These are phyloP conservation scores for Tangara arthus DNA, from an alignment of 2,797 vertebrate species.

Conservation along the genomic window DNA sequence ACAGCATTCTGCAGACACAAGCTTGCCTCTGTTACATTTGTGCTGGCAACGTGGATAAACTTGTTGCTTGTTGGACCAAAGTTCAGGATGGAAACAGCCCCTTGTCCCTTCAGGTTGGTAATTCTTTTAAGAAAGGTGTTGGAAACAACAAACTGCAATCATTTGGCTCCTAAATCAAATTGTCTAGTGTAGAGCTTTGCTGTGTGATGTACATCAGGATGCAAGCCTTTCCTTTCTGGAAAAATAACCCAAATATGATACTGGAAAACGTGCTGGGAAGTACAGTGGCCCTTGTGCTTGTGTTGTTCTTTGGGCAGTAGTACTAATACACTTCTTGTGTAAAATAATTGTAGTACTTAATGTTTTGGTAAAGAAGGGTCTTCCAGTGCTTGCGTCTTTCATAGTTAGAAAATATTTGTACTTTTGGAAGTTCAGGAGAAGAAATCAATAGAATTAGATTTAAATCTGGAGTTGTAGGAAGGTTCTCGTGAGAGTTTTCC, in stretches of 20 bases:
- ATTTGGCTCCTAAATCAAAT: not conserved
- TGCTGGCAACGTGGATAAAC: constrained; percentile 92
- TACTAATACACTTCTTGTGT: not conserved
- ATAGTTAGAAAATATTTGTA: not conserved
- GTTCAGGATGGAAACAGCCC: constrained; percentile 83
- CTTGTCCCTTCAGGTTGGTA: constrained; percentile 89
- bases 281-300: not conserved
- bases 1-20: constrained; percentile 81
- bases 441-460: not conserved
- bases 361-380: not conserved
- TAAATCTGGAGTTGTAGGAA: not conserved
- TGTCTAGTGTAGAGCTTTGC: not conserved
- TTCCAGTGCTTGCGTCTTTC: not conserved
- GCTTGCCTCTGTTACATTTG: constrained; percentile 97
- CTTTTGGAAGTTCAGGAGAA: not conserved
- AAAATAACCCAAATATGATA: not conserved
- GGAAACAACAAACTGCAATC: not conserved
- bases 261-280: not conserved
- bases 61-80: constrained; percentile 91
- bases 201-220: not conserved
- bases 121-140: not conserved
- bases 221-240: not conserved
- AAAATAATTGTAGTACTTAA: not conserved
- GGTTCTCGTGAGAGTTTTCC: not conserved
- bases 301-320: not conserved